phyloP scores from a whole-genome alignment of 2,797 vertebrate species.

The Sus cebifrons region DNA sequence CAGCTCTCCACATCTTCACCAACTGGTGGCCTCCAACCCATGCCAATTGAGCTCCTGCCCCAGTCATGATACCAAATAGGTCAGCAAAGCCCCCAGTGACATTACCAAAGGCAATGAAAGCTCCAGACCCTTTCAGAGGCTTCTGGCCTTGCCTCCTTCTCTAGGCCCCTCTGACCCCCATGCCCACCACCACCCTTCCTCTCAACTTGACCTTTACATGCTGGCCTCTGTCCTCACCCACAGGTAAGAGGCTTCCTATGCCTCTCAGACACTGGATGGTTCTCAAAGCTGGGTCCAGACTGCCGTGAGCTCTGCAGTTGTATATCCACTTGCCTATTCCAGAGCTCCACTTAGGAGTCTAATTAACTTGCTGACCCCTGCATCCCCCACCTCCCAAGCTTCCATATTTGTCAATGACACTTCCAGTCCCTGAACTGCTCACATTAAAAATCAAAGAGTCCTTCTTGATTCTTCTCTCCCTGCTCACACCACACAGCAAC shows the following conservation, averaged over 20 bases:
- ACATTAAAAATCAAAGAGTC: background rate
- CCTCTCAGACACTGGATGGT: background rate
- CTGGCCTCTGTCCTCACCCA: background rate
- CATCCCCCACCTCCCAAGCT: background rate
- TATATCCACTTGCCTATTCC: background rate
- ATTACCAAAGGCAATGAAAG: background rate
- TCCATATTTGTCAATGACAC: background rate
- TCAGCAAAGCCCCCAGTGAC: background rate
- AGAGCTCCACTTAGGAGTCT: background rate
- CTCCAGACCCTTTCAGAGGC: too few species aligned
- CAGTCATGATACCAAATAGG: fast-evolving
- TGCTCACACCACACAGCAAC: fast-evolving
- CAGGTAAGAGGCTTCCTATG: background rate
- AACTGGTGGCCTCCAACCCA: background rate
- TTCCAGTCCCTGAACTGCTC: background rate
- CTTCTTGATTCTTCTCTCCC: background rate
- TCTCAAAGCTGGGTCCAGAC: too few species aligned
- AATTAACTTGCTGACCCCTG: background rate
- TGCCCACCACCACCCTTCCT: background rate
- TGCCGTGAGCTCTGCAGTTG: background rate
- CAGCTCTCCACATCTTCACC: background rate
- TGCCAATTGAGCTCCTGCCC: background rate
- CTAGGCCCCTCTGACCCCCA: background rate
- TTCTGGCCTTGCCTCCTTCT: background rate
- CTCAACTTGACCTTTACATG: background rate